Percentiles rank a stretch among this genome's conserved stretches.
phyloP scores from a whole-genome alignment of 2,113 vertebrate species.

The Struthidea cinerea region DNA sequence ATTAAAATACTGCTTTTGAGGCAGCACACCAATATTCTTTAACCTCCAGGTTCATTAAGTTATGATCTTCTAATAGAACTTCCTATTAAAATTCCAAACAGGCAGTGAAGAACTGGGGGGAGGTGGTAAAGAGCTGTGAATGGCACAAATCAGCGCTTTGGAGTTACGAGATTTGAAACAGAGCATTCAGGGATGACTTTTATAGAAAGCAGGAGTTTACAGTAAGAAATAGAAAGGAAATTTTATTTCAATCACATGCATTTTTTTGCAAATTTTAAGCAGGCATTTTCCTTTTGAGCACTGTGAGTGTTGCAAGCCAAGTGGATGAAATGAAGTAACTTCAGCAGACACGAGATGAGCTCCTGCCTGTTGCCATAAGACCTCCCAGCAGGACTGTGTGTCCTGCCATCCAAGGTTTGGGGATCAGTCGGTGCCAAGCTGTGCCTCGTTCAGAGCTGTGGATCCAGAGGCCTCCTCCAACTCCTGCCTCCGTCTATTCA shows the following conservation, averaged over 20 bases:
- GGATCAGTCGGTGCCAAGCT: not conserved
- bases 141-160: not conserved
- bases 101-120: not conserved
- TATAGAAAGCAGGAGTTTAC: not conserved
- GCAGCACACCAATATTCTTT: not conserved
- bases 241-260: not conserved
- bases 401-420: not conserved
- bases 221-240: not conserved
- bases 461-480: not conserved
- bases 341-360: not conserved
- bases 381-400: not conserved
- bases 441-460: not conserved
- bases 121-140: not conserved
- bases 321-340: not conserved
- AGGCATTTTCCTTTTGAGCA: not conserved
- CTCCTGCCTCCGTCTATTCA: not conserved
- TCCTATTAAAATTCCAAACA: not conserved
- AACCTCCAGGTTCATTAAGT: slow-evolving; percentile 3
- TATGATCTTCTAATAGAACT: not conserved
- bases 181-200: not conserved
- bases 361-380: not conserved
- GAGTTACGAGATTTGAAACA: not conserved
- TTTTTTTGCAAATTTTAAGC: not conserved
- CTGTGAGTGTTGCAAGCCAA: too few species aligned
- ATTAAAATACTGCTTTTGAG: slow-evolving; percentile 22